Conservation (phyloP, 2,113 vertebrate species). For the Centrocercus urophasianus region DNA sequence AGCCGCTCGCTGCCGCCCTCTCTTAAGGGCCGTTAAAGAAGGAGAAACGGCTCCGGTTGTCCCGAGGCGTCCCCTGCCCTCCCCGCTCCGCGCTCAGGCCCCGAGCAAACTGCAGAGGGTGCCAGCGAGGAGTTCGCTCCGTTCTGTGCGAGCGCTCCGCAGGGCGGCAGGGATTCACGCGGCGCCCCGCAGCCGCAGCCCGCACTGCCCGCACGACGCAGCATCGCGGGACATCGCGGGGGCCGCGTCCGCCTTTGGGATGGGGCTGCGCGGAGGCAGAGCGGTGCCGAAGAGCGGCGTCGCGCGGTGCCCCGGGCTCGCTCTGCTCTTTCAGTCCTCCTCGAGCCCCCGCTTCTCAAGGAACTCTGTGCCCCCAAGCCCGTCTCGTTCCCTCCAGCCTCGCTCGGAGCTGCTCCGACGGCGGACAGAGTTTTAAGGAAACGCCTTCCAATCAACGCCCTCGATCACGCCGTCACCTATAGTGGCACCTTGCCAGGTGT, state of each 20-base stretch:
- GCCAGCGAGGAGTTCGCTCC: not conserved
- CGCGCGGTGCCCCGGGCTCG: not conserved
- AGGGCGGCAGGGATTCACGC: not conserved
- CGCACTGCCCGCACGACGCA: not conserved
- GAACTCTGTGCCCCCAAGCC: not conserved
- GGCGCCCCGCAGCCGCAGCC: not conserved
- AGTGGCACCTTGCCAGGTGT: not conserved
- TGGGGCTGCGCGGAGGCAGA: not conserved
- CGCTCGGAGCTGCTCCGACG: not conserved
- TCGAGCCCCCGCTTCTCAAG: not conserved
- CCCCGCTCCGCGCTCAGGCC: not conserved
- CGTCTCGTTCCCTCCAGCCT: fast-evolving
- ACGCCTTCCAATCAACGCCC: not conserved
- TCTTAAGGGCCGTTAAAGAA: not conserved
- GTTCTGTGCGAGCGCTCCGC: not conserved
- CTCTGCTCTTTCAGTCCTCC: not conserved
- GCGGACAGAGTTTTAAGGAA: not conserved
- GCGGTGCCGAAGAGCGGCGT: not conserved
- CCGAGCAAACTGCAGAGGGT: not conserved
- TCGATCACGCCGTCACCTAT: not conserved
- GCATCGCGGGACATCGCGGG: not conserved
- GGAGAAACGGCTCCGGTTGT: not conserved
- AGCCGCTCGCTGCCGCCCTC: not conserved
- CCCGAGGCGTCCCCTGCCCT: not conserved
- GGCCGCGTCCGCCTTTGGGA: too few species aligned